Percentiles rank a stretch among this genome's conserved stretches.
phyloP scores from a whole-genome alignment of 2,797 vertebrate species.

The Simalia tracyae region DNA sequence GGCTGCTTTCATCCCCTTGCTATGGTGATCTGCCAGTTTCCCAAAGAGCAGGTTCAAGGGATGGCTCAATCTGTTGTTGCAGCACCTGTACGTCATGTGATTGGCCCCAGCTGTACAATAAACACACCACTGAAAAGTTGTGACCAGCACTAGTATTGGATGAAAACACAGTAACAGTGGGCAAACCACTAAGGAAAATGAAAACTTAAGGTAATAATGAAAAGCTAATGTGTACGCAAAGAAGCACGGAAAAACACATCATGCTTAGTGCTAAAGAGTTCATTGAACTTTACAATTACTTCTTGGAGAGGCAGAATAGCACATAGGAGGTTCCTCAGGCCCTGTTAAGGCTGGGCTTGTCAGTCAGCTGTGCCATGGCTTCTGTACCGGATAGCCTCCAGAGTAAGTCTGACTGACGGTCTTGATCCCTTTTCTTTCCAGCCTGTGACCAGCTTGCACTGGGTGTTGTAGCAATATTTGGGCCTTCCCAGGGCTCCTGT shows the following conservation, averaged over 20 bases:
- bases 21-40: not conserved
- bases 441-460: slow-evolving; percentile 97
- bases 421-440: slow-evolving; percentile 62
- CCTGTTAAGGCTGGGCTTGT: not conserved
- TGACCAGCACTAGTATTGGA: too few relatives aligned
- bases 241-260: not conserved
- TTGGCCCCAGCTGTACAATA: not conserved
- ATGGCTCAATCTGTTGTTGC: not conserved
- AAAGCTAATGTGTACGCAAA: not conserved
- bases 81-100: not conserved
- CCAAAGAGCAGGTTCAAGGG: not conserved
- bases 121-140: not conserved
- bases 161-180: not conserved
- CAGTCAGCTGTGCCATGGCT: not conserved
- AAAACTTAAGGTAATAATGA: not conserved
- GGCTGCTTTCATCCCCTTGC: not conserved
- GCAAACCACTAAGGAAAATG: not conserved
- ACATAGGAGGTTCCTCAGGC: not conserved
- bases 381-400: not conserved
- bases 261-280: not conserved
- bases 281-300: not conserved
- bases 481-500: slow-evolving; percentile 95
- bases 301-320: not conserved
- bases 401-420: slow-evolving; percentile 3
- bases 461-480: slow-evolving; percentile 97